These are phyloP conservation scores for Cheirogaleus medius DNA, from an alignment of 2,113 vertebrate species.

Conservation along the genomic window DNA sequence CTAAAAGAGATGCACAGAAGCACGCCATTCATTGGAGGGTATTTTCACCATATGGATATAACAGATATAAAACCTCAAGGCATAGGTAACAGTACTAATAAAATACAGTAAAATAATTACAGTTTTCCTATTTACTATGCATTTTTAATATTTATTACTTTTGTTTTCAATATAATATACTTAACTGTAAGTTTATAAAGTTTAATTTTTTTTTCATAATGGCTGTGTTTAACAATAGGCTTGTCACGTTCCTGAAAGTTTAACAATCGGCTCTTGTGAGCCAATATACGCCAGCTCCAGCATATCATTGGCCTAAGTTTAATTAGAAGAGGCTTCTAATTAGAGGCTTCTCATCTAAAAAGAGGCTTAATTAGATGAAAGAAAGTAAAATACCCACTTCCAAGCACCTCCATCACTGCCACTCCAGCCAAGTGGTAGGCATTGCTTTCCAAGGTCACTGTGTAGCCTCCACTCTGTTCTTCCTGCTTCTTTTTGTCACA, in stretches of 20 bases:
- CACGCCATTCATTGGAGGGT: too few species aligned
- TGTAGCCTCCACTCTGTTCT: fast-evolving
- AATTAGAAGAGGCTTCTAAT: too few species aligned
- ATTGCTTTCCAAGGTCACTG: background rate
- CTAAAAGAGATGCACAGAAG: background rate
- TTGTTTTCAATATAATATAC: background rate
- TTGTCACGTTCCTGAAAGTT: background rate
- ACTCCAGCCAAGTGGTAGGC: background rate
- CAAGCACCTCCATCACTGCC: fast-evolving
- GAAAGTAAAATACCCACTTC: background rate
- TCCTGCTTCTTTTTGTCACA: fast-evolving
- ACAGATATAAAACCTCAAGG: background rate
- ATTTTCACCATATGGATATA: background rate
- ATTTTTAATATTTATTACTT: background rate
- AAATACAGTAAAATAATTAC: background rate
- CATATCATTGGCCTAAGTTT: background rate
- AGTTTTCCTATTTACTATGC: background rate
- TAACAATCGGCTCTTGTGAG: background rate
- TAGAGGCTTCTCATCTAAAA: too few species aligned
- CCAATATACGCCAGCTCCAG: background rate
- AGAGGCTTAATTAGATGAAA: background rate
- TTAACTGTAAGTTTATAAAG: background rate
- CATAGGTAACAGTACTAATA: background rate
- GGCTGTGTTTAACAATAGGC: background rate
- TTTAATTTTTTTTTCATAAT: background rate